These are phyloP conservation scores for Gavia stellata DNA, from an alignment of 2,113 vertebrate species.

Conservation along the genomic window DNA sequence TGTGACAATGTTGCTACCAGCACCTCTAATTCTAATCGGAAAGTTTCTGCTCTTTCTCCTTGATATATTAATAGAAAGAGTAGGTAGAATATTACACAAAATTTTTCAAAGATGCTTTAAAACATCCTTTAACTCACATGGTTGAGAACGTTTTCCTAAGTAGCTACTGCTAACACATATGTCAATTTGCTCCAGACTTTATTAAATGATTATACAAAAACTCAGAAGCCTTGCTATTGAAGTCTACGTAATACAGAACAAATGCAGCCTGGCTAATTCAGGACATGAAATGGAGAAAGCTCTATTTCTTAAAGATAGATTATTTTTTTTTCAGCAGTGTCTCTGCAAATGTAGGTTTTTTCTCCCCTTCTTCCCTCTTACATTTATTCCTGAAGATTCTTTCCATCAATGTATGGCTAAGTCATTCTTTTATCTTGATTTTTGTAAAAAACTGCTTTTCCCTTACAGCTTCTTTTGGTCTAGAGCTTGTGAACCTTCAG, in stretches of 20 bases:
- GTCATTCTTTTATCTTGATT: constrained; percentile 19
- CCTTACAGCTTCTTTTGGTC: constrained; percentile 1
- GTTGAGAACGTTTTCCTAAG: neutral
- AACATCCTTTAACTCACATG: neutral
- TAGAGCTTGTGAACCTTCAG: constrained; percentile 18
- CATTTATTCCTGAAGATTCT: neutral
- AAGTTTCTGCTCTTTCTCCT: neutral
- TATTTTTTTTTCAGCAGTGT: neutral
- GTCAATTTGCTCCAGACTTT: neutral
- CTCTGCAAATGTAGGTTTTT: neutral
- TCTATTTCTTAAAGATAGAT: neutral
- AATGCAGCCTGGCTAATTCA: neutral
- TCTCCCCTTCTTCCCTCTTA: neutral
- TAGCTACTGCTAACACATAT: neutral
- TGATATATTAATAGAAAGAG: neutral
- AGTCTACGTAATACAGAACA: neutral
- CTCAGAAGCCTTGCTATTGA: neutral
- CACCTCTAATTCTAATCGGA: neutral
- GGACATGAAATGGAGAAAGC: neutral
- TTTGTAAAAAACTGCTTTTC: constrained; percentile 33
- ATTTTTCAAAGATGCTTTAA: neutral
- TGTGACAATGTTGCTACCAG: neutral
- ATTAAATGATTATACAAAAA: neutral
- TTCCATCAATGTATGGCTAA: neutral
- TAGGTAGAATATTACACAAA: neutral